Evolutionary conservation across 2,113 vertebrate species (phyloP).

Genomic region (Ramphastos sulfuratus): DNA sequence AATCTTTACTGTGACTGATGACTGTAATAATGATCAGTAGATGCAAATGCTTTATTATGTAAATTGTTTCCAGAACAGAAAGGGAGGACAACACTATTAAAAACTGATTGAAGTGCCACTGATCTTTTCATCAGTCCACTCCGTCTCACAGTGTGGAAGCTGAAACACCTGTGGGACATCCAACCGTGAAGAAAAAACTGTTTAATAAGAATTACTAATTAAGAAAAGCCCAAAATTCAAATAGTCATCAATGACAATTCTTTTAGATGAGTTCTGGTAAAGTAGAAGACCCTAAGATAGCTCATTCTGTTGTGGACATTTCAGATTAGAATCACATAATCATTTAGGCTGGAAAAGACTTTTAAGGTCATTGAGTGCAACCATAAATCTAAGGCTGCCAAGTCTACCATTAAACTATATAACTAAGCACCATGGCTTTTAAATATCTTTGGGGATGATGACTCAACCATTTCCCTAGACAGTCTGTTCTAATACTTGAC

Average conservation of each 20-base stretch:
- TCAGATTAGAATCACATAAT: background rate
- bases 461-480: too few species aligned
- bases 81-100: background rate
- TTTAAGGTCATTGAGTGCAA: too few species aligned
- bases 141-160: background rate
- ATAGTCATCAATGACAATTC: background rate
- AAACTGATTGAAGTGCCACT: background rate
- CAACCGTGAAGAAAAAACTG: background rate
- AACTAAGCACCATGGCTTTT: background rate
- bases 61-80: slow-evolving; percentile 6
- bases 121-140: background rate
- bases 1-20: background rate
- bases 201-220: background rate
- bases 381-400: background rate
- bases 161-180: background rate
- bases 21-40: background rate
- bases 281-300: background rate
- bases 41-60: background rate
- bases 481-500: too few species aligned
- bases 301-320: background rate
- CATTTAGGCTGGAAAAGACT: too few species aligned
- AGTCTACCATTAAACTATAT: background rate
- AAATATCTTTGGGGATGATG: background rate
- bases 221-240: background rate
- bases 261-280: background rate